A percentile compares a stretch with the other conserved stretches of the same genome.
Evolutionary conservation across 2,888 invertebrate genomes (phyloP).

Genomic region (Pomacea canaliculata): DNA sequence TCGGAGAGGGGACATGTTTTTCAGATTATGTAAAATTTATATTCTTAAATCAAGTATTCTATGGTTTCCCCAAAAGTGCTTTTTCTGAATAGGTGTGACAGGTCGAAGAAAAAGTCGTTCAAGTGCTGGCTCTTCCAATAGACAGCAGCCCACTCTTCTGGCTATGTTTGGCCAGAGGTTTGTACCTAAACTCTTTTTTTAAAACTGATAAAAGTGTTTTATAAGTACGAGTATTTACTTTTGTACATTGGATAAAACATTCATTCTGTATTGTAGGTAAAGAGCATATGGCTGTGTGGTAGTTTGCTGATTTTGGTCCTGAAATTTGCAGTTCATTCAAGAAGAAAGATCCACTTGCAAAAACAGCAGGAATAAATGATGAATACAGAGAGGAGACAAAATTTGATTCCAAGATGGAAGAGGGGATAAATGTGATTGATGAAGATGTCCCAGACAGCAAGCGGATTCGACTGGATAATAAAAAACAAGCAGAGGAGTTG

Average conservation of each 20-base stretch:
- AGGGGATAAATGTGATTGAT: constrained; percentile 12
- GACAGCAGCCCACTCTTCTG: constrained; percentile 54
- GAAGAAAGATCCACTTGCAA: not conserved
- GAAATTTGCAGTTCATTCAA: not conserved
- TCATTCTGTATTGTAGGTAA: too few species aligned
- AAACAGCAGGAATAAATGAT: constrained; percentile 17
- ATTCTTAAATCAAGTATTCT: too few species aligned
- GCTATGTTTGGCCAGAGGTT: constrained; percentile 55
- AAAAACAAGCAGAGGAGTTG: not conserved
- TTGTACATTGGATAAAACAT: too few species aligned
- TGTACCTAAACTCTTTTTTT: constrained; percentile 1
- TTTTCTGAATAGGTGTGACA: not conserved
- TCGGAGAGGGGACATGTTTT: too few species aligned
- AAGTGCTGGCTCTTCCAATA: constrained; percentile 8
- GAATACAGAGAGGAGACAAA: constrained; percentile 18
- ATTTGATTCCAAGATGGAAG: not conserved
- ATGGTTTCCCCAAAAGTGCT: too few species aligned
- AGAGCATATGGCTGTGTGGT: not conserved
- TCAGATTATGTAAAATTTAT: too few species aligned
- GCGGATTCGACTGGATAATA: constrained; percentile 23
- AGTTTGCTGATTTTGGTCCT: not conserved
- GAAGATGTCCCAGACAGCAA: constrained; percentile 20
- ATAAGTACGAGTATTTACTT: not conserved
- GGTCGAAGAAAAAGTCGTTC: constrained; percentile 2
- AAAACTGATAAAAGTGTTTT: too few species aligned